These are phyloP conservation scores for Calliphora vicina DNA, from an alignment of 1,140 invertebrate genomes.

Conservation along the genomic window DNA sequence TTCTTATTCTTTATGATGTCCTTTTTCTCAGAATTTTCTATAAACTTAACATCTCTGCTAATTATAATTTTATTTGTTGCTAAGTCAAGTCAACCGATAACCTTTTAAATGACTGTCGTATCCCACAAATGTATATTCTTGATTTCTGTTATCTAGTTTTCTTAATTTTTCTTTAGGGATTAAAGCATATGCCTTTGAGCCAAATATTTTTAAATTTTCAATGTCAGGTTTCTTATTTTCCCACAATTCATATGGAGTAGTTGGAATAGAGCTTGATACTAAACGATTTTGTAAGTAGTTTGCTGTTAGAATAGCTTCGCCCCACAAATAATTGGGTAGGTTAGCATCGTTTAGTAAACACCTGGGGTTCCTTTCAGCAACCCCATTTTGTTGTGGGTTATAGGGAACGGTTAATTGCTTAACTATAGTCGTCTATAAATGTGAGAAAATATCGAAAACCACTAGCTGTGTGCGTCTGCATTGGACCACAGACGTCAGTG, in stretches of 20 bases:
- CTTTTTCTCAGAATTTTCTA: too few relatives aligned
- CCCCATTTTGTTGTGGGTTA: constrained; percentile 23
- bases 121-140: too few relatives aligned
- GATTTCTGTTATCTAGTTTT: too few relatives aligned
- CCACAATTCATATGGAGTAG: constrained; percentile 29
- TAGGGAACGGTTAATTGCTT: not conserved
- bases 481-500: not conserved
- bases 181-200: too few relatives aligned
- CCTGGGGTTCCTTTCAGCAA: constrained; percentile 25
- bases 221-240: not conserved
- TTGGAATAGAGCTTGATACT: not conserved
- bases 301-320: constrained; percentile 61
- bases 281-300: constrained; percentile 6
- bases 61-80: too few relatives aligned
- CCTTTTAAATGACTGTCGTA: too few relatives aligned
- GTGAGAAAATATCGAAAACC: not conserved
- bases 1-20: too few relatives aligned
- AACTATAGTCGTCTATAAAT: not conserved
- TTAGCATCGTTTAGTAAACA: constrained; percentile 48
- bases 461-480: not conserved
- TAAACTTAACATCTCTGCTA: too few relatives aligned
- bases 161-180: too few relatives aligned
- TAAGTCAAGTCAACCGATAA: too few relatives aligned
- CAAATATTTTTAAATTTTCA: too few relatives aligned
- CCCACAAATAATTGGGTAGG: constrained; percentile 62